Conservation (phyloP, 2,113 vertebrate genomes). For the Menura novaehollandiae region DNA sequence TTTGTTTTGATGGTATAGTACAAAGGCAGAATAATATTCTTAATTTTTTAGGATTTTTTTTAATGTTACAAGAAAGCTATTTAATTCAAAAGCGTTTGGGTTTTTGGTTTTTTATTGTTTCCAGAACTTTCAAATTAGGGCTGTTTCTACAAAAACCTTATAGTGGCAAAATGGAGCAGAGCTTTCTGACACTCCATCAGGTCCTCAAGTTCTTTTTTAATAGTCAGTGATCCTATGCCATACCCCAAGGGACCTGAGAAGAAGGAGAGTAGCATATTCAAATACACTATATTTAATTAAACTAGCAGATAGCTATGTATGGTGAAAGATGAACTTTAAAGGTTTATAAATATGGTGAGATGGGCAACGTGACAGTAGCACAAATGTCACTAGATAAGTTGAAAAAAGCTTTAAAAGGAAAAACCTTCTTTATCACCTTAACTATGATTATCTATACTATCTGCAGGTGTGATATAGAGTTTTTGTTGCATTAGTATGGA, state of each 20-base stretch:
- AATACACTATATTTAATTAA: not conserved
- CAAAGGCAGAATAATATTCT: not conserved
- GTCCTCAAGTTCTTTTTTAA: not conserved
- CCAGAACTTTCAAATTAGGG: not conserved
- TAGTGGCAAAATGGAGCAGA: not conserved
- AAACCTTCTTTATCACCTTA: not conserved
- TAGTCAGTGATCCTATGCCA: not conserved
- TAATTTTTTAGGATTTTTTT: not conserved
- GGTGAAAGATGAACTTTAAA: not conserved
- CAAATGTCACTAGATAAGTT: not conserved
- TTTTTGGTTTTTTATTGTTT: not conserved
- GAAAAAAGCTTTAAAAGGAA: not conserved
- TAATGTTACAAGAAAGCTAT: not conserved
- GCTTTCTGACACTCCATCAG: fast-evolving
- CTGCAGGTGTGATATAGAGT: not conserved
- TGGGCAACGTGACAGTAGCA: not conserved
- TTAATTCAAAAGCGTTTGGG: not conserved
- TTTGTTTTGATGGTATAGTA: not conserved
- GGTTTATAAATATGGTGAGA: not conserved
- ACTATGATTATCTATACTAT: not conserved
- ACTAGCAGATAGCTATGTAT: not conserved
- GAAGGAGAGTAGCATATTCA: not conserved
- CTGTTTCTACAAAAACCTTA: not conserved
- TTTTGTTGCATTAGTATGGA: not conserved
- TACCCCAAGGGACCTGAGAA: not conserved